phyloP scores from a whole-genome alignment of 35 echinoderm and acorn worm species.

The Antedon bifida region DNA sequence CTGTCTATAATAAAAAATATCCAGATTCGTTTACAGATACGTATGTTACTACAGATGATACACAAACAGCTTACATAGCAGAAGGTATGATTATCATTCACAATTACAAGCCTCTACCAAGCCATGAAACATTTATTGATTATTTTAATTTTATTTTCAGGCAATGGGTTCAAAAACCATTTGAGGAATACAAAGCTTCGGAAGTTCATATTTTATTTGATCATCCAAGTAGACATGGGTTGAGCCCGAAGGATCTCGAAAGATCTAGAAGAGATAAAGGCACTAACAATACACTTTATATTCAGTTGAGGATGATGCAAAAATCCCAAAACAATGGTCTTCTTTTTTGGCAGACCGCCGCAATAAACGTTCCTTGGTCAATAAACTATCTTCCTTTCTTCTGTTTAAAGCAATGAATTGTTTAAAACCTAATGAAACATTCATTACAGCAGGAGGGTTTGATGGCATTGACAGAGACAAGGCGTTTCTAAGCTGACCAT shows the following conservation, averaged over 20 bases:
- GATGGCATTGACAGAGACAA: slow-evolving; percentile 19
- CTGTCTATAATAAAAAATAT: neutral
- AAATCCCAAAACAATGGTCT: neutral
- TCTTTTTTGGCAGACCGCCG: neutral
- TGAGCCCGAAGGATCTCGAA: slow-evolving; percentile 20
- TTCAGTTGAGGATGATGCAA: neutral
- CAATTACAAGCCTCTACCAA: neutral
- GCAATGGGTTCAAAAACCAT: neutral
- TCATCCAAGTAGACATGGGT: slow-evolving; percentile 17
- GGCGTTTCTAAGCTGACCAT: neutral
- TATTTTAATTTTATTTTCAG: slow-evolving; percentile 9
- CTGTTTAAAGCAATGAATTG: neutral
- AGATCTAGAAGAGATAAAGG: slow-evolving; percentile 2
- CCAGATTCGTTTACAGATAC: neutral
- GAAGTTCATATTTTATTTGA: slow-evolving; percentile 29
- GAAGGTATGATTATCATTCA: neutral
- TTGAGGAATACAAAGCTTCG: neutral
- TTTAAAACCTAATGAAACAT: neutral
- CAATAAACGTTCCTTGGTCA: neutral
- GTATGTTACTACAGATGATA: neutral
- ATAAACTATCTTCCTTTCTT: neutral
- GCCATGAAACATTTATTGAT: neutral
- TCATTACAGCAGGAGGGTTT: slow-evolving; percentile 22
- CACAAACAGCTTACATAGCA: neutral
- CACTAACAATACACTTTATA: neutral